These are phyloP conservation scores for Rostratula benghalensis DNA, from an alignment of 2,113 vertebrate genomes.

Conservation along the genomic window DNA sequence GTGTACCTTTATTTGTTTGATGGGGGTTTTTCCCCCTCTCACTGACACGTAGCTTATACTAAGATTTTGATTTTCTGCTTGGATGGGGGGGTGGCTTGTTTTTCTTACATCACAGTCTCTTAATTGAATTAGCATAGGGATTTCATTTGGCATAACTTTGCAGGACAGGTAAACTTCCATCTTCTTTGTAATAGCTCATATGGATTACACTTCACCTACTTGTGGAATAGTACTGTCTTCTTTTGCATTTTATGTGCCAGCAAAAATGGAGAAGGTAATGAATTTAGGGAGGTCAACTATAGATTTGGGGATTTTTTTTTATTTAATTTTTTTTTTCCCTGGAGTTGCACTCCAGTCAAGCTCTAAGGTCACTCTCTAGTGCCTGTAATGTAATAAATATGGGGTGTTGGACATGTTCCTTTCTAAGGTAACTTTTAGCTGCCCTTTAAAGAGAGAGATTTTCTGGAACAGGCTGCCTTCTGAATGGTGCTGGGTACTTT, in stretches of 20 bases:
- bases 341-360: not conserved
- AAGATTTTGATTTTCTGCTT: not conserved
- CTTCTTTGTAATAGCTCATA: not conserved
- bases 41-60: not conserved
- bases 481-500: not conserved
- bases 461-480: not conserved
- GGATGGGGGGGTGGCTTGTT: not conserved
- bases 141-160: not conserved
- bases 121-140: not conserved
- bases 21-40: not conserved
- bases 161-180: not conserved
- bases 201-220: not conserved
- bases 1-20: fast-evolving
- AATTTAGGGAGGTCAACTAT: not conserved
- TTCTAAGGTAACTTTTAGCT: conserved; percentile 11
- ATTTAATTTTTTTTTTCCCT: not conserved
- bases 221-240: not conserved
- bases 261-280: not conserved
- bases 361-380: not conserved
- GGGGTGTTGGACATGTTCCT: not conserved
- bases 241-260: not conserved
- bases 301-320: not conserved
- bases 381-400: conserved; percentile 4
- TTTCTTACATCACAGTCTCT: not conserved
- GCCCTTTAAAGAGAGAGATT: not conserved